Conservation (phyloP, 2,113 vertebrate species). For the Ctenodactylus gundi region DNA sequence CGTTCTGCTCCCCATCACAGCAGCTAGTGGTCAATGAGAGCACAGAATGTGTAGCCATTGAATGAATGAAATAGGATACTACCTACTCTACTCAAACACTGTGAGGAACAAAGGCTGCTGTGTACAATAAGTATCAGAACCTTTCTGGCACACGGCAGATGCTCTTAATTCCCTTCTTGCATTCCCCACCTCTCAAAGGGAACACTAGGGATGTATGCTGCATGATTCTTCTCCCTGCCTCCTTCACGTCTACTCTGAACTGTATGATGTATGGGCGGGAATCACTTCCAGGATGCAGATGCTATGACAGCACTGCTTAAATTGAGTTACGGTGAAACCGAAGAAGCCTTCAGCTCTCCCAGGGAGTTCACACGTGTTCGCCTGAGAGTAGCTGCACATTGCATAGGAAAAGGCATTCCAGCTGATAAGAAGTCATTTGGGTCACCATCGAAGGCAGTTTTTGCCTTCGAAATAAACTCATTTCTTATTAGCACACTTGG, state of each 20-base stretch:
- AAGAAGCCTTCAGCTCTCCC: constrained; percentile 82
- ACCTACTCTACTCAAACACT: neutral
- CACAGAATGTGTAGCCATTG: neutral
- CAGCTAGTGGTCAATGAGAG: neutral
- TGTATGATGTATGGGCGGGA: constrained; percentile 81
- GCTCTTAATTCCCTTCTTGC: constrained; percentile 23
- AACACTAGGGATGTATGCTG: neutral
- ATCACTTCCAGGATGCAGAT: constrained; percentile 81
- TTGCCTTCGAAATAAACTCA: constrained; percentile 77
- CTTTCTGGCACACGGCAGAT: neutral
- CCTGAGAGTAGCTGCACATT: constrained; percentile 81
- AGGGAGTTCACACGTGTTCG: constrained; percentile 87
- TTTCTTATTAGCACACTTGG: constrained; percentile 73
- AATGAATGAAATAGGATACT: neutral
- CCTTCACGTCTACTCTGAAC: constrained; percentile 73
- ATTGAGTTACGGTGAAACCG: constrained; percentile 86
- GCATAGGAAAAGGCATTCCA: constrained; percentile 84
- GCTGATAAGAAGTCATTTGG: constrained; percentile 78
- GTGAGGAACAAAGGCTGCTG: neutral
- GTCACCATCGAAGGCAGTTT: constrained; percentile 78
- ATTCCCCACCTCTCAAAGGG: constrained; percentile 27
- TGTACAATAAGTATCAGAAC: neutral
- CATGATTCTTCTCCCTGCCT: constrained; percentile 39
- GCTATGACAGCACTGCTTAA: constrained; percentile 82
- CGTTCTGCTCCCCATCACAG: neutral